Evolutionary conservation across 2,113 vertebrate genomes (phyloP).

Genomic region (Colinus virginianus): DNA sequence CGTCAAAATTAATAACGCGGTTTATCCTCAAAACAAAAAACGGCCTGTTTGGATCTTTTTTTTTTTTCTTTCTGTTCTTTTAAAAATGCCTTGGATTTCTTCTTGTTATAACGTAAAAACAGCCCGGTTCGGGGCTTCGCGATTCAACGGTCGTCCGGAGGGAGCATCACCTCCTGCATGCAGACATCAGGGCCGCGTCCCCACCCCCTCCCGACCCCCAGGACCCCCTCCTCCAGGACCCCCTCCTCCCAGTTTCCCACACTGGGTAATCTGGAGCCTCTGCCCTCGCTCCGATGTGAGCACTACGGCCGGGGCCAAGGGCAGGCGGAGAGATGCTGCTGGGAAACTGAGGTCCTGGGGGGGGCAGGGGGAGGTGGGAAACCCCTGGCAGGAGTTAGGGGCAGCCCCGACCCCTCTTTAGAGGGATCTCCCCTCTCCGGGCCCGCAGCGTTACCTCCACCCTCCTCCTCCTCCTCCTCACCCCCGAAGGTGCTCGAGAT

Average conservation of each 20-base stretch:
- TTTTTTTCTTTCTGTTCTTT: neutral
- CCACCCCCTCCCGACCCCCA: too few relatives aligned
- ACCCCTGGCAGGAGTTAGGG: too few relatives aligned
- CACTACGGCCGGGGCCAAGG: neutral
- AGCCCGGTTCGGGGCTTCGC: neutral
- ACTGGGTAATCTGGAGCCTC: neutral
- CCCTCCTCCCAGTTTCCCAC: neutral
- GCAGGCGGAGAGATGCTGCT: fast-evolving
- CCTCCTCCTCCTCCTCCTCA: neutral
- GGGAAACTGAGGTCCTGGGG: neutral
- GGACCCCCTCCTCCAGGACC: neutral
- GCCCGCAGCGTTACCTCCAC: too few relatives aligned
- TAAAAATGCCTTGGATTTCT: neutral
- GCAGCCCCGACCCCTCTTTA: too few relatives aligned
- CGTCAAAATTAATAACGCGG: fast-evolving
- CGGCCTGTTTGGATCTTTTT: fast-evolving
- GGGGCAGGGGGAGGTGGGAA: too few relatives aligned
- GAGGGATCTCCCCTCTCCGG: too few relatives aligned
- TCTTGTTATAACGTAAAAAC: neutral
- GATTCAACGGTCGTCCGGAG: neutral
- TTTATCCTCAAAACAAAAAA: neutral
- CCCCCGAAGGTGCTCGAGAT: fast-evolving
- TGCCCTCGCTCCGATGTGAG: neutral
- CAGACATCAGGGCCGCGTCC: neutral
- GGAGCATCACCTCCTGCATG: neutral